Conservation (phyloP, 2,113 vertebrate genomes). For the Strix aluco region DNA sequence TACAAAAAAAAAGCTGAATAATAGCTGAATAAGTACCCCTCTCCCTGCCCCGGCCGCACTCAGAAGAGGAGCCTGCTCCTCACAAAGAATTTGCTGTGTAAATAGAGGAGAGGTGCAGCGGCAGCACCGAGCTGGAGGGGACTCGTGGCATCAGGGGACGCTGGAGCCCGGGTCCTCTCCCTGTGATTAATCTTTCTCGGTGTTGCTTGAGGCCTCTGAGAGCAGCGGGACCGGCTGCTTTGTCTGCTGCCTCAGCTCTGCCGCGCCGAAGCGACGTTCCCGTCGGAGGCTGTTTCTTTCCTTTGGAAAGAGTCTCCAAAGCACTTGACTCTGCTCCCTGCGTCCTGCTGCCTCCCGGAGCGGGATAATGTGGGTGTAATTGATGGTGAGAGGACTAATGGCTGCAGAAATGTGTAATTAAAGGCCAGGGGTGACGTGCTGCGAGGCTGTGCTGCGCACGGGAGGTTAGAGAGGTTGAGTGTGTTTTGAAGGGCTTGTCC, state of each 20-base stretch:
- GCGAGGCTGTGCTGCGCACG: background rate
- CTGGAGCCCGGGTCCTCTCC: background rate
- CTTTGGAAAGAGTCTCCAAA: background rate
- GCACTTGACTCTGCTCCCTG: background rate
- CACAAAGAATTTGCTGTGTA: background rate
- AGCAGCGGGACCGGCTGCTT: background rate
- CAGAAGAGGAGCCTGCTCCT: background rate
- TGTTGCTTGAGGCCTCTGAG: background rate
- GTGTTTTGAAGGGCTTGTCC: background rate
- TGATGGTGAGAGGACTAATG: constrained; percentile 20
- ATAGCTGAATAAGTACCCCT: background rate
- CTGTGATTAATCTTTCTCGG: background rate
- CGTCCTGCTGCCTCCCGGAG: background rate
- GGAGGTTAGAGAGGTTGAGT: constrained; percentile 27
- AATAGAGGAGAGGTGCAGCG: background rate
- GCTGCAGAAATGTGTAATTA: constrained; percentile 28
- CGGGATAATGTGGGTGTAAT: background rate
- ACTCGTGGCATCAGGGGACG: background rate
- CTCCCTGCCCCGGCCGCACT: background rate
- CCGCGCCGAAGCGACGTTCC: accelerated
- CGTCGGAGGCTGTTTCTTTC: accelerated
- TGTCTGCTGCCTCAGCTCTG: background rate
- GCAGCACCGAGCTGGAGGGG: background rate
- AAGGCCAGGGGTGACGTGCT: constrained; percentile 28
- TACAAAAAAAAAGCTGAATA: background rate